These are phyloP conservation scores for Drosophila mayaguana DNA, from an alignment of 2,888 invertebrate genomes.

Conservation along the genomic window DNA sequence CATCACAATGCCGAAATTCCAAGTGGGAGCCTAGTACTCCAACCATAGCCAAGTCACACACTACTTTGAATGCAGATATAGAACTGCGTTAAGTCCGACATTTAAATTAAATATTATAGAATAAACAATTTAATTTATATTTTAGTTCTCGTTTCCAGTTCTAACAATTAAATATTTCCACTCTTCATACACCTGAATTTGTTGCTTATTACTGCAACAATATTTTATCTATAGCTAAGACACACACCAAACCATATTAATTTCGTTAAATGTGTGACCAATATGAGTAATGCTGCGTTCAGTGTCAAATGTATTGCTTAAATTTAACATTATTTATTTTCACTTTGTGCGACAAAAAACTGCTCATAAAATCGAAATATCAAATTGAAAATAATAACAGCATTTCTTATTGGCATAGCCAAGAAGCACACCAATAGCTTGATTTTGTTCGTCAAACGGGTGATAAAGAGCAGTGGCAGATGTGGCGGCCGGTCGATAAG, in stretches of 20 bases:
- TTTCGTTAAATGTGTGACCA: neutral
- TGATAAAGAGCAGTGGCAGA: too few relatives aligned
- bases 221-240: neutral
- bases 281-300: neutral
- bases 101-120: too few relatives aligned
- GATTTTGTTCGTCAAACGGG: neutral
- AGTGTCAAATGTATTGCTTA: neutral
- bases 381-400: neutral
- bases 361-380: neutral
- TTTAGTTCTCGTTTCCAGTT: too few relatives aligned
- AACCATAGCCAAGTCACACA: constrained; percentile 11
- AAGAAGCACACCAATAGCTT: neutral
- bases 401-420: neutral
- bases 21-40: too few relatives aligned
- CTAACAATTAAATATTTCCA: too few relatives aligned
- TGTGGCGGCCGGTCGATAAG: constrained; percentile 27
- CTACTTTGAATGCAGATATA: too few relatives aligned
- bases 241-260: neutral
- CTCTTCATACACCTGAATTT: neutral
- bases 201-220: accelerated
- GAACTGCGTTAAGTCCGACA: neutral
- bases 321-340: neutral
- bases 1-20: neutral
- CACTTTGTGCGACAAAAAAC: neutral
- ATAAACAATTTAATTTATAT: too few relatives aligned